phyloP scores from a whole-genome alignment of 2,113 vertebrate species.

The Gambusia affinis region DNA sequence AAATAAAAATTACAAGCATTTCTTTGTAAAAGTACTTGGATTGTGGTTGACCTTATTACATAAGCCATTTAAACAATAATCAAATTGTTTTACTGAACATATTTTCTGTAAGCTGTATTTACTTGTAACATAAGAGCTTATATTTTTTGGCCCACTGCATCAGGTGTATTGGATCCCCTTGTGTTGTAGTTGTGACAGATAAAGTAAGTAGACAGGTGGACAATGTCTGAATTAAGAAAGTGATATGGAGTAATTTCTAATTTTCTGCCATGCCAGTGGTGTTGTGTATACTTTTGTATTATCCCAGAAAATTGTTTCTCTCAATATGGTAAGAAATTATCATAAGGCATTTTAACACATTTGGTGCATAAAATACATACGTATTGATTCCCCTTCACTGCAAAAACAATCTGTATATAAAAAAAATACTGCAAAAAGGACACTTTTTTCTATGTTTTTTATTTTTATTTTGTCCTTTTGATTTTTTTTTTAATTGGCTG shows the following conservation, averaged over 20 bases:
- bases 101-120: neutral
- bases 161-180: neutral
- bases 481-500: too few relatives aligned
- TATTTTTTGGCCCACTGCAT: neutral
- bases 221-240: neutral
- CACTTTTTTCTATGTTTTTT: neutral
- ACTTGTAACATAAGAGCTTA: neutral
- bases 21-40: constrained; percentile 14
- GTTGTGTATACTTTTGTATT: neutral
- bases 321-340: too few relatives aligned
- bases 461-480: too few relatives aligned
- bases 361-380: too few relatives aligned
- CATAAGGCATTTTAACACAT: too few relatives aligned
- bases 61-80: neutral
- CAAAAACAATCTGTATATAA: too few relatives aligned
- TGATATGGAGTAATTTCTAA: neutral
- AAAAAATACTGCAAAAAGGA: too few relatives aligned
- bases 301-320: neutral
- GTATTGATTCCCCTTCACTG: too few relatives aligned
- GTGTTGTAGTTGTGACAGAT: constrained; percentile 3
- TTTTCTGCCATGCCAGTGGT: neutral
- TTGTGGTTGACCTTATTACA: constrained; percentile 1
- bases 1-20: constrained; percentile 55
- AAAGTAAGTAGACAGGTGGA: neutral
- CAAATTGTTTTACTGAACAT: neutral